Evolutionary conservation across 2,888 invertebrate species (phyloP).

Genomic region (Synanthedon andrenaeformis): DNA sequence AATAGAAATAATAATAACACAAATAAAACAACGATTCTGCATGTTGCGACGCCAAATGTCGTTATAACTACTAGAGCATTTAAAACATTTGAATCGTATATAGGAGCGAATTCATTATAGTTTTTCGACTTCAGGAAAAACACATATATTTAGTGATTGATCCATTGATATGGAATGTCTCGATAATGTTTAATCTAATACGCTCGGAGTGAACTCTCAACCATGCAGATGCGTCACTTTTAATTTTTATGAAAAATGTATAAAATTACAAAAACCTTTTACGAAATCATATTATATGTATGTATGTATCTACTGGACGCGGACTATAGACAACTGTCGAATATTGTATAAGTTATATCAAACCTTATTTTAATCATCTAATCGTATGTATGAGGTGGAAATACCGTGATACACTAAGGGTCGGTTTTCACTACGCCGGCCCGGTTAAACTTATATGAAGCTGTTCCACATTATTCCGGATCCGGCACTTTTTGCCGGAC

Average conservation of each 20-base stretch:
- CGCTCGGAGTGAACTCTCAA: slow-evolving; percentile 39
- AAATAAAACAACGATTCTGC: background rate
- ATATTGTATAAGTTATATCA: slow-evolving; percentile 56
- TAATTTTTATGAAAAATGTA: slow-evolving; percentile 63
- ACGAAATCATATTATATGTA: slow-evolving; percentile 40
- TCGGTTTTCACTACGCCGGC: background rate
- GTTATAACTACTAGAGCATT: too few species aligned
- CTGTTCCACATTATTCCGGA: too few species aligned
- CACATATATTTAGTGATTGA: background rate
- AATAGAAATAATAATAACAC: background rate
- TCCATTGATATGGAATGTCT: slow-evolving; percentile 68
- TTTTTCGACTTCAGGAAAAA: background rate
- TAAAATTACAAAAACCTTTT: slow-evolving; percentile 66
- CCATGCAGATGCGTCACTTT: slow-evolving; percentile 49
- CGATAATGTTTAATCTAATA: slow-evolving; percentile 54
- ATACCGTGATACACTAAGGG: slow-evolving; percentile 24
- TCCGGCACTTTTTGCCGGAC: too few species aligned
- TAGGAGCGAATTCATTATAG: background rate
- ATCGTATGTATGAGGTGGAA: slow-evolving; percentile 49
- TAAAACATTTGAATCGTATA: slow-evolving; percentile 2
- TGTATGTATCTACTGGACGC: slow-evolving; percentile 30
- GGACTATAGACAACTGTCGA: slow-evolving; percentile 44
- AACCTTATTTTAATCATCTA: slow-evolving; percentile 42
- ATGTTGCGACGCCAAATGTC: slow-evolving; percentile 3
- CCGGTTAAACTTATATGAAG: too few species aligned